Evolutionary conservation across 1,140 invertebrate species (phyloP), one percentile per base, ranked within the genome.

Genomic region (Drosophila pruinosa): DNA sequence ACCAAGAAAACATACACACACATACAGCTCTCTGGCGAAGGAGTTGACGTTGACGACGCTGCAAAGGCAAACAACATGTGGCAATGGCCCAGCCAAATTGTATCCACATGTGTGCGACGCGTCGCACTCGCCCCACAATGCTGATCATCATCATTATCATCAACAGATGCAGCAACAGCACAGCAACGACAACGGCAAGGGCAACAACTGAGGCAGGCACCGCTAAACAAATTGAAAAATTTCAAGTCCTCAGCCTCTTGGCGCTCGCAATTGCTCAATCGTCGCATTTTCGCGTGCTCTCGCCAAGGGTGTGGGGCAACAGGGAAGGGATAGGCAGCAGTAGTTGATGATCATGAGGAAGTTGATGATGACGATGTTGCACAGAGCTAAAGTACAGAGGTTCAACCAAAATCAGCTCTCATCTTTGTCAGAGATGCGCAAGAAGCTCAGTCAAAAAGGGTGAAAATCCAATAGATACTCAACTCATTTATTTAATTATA

Each of bases 141-240:
- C 39, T 50, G 39, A 72, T 71, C 76, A 73, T 80, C 63, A 67
- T 76, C 63, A 79, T 65, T 57, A 73, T 65, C 63, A 62, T 69
- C 62, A 79, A 45, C 67, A 45, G 38, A 14, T 36, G 53, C 59
- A 71, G 36, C 69, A 58, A 38, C 61, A 24, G 22, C 58, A 21
- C 58, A 47, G 19, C 43, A 41, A 24, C 15, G n/a, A 36, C 56
- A 28, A 34, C 48, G 43, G 4, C 17, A 31, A n/a, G 54, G 21
- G 28, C 58, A 63, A 50, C 67, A 41, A 17, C 67, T 21, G 47
- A 31, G 52, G 52, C 59, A 50, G 59, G 34, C 63, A 77, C 43
- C 48, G 79, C 73, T 65, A 81, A 81, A 65, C 82, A 86, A 86
- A 86, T 86, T 88, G 82, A 86, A 86, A 86, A 88, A 82, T 88